Percentiles rank a stretch among this genome's conserved stretches.
phyloP scores from a whole-genome alignment of 2,113 vertebrate genomes.

The Oophaga pumilio region DNA sequence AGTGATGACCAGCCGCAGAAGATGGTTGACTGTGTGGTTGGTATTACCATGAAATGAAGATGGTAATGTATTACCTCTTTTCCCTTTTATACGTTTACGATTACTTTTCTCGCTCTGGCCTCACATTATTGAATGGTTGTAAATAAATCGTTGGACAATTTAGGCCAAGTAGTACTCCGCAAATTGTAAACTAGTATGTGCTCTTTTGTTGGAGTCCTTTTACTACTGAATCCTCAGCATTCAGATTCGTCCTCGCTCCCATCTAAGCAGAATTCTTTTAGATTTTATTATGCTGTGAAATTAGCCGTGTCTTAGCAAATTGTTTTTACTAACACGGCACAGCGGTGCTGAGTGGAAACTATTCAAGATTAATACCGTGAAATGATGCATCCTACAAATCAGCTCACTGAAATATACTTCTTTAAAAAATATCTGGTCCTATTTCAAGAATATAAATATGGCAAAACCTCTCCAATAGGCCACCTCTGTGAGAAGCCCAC shows the following conservation, averaged over 20 bases:
- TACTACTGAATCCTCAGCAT: neutral
- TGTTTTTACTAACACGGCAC: constrained; percentile 2
- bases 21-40: neutral
- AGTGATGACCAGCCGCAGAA: neutral
- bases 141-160: neutral
- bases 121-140: neutral
- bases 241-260: neutral
- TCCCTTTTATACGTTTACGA: too few species aligned
- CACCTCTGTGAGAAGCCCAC: too few species aligned
- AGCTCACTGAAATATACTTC: neutral
- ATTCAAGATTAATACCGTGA: neutral
- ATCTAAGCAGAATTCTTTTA: neutral
- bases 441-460: too few species aligned
- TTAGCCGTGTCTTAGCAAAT: constrained; percentile 11
- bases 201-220: neutral
- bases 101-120: neutral
- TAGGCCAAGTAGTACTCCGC: neutral
- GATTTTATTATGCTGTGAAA: neutral
- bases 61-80: neutral
- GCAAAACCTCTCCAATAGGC: too few species aligned
- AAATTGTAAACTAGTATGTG: neutral
- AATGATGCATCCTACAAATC: neutral
- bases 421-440: too few species aligned
- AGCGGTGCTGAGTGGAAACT: neutral
- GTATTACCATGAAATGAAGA: neutral